Evolutionary conservation across 2,888 invertebrate genomes (phyloP), one percentile per base, ranked within the genome.

Genomic region (Muschampia plurimacula): DNA sequence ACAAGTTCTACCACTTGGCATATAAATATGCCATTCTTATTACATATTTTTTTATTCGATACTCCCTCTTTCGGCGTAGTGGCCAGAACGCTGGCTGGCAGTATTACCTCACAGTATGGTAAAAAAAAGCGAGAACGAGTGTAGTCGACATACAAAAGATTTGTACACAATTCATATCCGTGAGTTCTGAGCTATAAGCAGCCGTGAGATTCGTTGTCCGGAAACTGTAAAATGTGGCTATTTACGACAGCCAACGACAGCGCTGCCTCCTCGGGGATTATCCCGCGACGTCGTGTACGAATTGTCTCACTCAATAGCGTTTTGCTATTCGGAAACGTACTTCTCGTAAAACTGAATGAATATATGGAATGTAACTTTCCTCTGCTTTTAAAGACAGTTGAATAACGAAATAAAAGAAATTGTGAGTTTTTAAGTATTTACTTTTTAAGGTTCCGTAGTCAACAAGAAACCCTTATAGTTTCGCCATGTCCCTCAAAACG

Each of bases 301-400:
- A 57, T 57, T 57, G 57, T 57, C 57, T 28, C 57, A 57, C 57
- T 57, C 57, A 57, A 57, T 57, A 57, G 28, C 28, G 28, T 57
- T 57, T 57, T 57, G 57, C 57, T 57, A 28, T 28, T 28, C 57
- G 10, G 57, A 57, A 57, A 57, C 28, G 28, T 57, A 28, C 3
- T n/a, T 52, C 52, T 57, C 57, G 57, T 57, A 57, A 57, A 57
- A 57, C 22, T 28, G 28, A 57, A 57, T 28, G 28, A 57, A 57
- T 28, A 28, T 28, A 57, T 28, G 3, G 28, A 57, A 28, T 57
- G 52, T 52, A 8, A 52, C 15, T 52, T 15, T 4, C 5, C 52
- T 15, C 8, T 52, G 52, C 52, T 15, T 52, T 15, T 8, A 15
- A 22, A 22, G 22, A 9, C 22, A 22, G 52, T 9, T 15, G 9